Percentiles rank a stretch among this genome's conserved stretches.
Conservation (phyloP, 2,888 invertebrate genomes). For the Yponomeuta malinellus region DNA sequence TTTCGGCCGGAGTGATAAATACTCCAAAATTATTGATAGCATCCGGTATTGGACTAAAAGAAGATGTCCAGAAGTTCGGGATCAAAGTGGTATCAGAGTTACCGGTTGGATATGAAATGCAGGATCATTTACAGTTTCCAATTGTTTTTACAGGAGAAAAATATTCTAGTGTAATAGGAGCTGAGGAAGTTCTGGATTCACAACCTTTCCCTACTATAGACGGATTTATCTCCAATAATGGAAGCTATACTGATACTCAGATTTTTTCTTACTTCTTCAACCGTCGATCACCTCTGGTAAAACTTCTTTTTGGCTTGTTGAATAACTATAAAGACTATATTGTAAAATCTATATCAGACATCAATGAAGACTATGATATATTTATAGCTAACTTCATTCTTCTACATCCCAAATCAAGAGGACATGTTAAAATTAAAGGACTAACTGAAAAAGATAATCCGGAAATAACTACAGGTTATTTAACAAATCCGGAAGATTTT, state of each 20-base stretch:
- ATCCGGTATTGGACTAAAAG: conserved; percentile 9
- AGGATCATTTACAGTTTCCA: neutral
- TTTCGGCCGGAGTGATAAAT: conserved; percentile 8
- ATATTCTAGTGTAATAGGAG: neutral
- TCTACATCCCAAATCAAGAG: conserved; percentile 34
- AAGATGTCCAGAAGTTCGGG: conserved; percentile 1
- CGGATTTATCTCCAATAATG: neutral
- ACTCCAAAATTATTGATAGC: conserved; percentile 3
- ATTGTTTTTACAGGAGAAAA: neutral
- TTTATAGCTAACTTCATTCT: conserved; percentile 30
- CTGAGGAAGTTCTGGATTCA: neutral
- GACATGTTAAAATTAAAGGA: conserved; percentile 26
- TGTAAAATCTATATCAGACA: conserved; percentile 14
- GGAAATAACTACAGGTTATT: conserved; percentile 14
- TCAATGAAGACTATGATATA: conserved; percentile 34
- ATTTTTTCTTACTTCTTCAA: neutral
- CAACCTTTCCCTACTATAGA: neutral
- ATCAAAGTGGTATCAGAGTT: conserved; percentile 7
- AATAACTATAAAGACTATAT: conserved; percentile 20
- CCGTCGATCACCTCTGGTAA: neutral
- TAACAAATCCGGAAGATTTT: conserved; percentile 25
- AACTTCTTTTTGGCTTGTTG: conserved; percentile 19
- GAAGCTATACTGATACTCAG: conserved; percentile 1
- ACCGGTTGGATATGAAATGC: conserved; percentile 9
- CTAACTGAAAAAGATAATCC: conserved; percentile 8